Base-by-base conservation (phyloP, 1,140 invertebrate species). In the Bicyclus anynana region DNA sequence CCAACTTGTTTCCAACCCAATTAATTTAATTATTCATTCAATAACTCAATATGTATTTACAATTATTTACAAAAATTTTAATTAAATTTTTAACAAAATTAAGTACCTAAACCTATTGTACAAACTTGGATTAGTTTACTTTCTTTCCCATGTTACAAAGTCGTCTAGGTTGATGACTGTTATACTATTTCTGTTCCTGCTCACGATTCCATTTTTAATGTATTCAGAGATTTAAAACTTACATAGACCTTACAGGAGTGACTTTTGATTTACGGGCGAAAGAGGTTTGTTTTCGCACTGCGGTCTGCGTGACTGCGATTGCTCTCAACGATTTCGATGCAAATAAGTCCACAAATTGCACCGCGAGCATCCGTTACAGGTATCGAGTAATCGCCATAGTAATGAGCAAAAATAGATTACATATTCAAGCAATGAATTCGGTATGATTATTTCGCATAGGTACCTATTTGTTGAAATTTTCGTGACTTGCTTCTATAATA, bases 331-430 rank as follows among this genome's bases (percentile, higher is more conserved):
- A 72, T 75, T 72, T 67, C 65, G 65, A 78, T 78, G 75, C 72
- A 80, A 81, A 78, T 77, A 72, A 68, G 68, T 68, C 63, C 68
- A 72, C 72, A 81, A 82, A 82, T 84, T 80, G 74, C 77, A 57
- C 68, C 55, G 68, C 64, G 65, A 75, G 76, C 72, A 66, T 74
- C 74, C 66, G 67, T 79, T 74, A 72, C 69, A 54, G 67, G 69
- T 68, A 65, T 67, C 66, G 61, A 59, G 59, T 65, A 74, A 79
- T 74, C 61, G 68, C 61, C 61, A 66, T 72, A 76, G 65, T 79
- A 80, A 83, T 80, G 65, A 77, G 57, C 67, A 69, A 42, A 78
- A 78, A 78, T 72, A 69, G 70, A 75, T 74, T 72, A 67, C 59
- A 56, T 37, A 46, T 59, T 62, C 60, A 55, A 44, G 55, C 37